These are phyloP conservation scores for Addax nasomaculatus DNA, from an alignment of 2,113 vertebrate genomes.

Conservation along the genomic window DNA sequence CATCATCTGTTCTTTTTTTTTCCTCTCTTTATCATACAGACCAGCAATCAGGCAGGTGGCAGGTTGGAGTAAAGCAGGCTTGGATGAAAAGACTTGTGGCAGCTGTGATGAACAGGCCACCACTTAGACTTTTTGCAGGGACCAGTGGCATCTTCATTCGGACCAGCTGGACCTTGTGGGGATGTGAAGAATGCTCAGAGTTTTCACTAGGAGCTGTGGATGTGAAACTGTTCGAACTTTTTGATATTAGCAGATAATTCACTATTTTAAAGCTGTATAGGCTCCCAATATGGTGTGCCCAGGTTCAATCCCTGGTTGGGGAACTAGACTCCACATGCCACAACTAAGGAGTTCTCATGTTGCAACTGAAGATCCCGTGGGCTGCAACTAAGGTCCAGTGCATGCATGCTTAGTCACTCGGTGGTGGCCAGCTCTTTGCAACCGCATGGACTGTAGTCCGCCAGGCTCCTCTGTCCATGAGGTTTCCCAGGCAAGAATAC, in stretches of 20 bases:
- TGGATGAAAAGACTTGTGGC: not conserved
- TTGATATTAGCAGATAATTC: not conserved
- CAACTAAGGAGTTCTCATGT: not conserved
- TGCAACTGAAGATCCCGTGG: not conserved
- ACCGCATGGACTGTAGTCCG: accelerated
- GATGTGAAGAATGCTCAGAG: not conserved
- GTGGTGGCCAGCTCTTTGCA: not conserved
- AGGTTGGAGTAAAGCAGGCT: not conserved
- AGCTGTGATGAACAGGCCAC: not conserved
- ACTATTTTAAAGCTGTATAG: not conserved
- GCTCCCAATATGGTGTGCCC: not conserved
- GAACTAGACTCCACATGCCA: not conserved
- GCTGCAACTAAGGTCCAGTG: not conserved
- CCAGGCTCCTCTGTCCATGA: not conserved
- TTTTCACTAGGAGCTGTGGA: not conserved
- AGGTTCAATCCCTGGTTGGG: not conserved
- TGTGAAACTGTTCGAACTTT: not conserved
- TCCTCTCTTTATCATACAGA: not conserved
- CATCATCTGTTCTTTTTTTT: not conserved
- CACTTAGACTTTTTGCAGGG: not conserved
- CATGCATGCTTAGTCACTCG: not conserved
- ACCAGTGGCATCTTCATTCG: not conserved
- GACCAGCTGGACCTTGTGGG: not conserved
- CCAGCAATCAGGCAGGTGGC: not conserved
- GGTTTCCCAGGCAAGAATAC: not conserved